These are phyloP conservation scores for Tenodera sinensis DNA, from an alignment of 2,888 invertebrate genomes.

Conservation along the genomic window DNA sequence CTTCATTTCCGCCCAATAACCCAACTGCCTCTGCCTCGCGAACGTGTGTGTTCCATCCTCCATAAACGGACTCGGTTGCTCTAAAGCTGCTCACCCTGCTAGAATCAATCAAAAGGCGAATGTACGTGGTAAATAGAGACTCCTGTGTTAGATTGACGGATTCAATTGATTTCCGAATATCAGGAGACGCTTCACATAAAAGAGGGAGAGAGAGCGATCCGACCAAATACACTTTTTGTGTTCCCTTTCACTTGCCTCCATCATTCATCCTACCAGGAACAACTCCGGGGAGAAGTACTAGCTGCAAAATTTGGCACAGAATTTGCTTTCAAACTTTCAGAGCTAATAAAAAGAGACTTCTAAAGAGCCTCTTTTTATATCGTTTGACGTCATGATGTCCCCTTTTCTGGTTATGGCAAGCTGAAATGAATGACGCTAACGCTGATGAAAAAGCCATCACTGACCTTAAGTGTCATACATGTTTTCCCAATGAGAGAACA, in stretches of 20 bases:
- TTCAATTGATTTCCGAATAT: slow-evolving; percentile 4
- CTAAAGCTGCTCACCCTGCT: neutral
- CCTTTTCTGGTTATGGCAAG: neutral
- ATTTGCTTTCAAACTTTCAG: neutral
- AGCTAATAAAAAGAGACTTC: neutral
- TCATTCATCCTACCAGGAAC: neutral
- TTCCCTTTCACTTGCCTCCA: neutral
- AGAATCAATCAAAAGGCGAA: neutral
- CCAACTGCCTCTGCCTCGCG: too few species aligned
- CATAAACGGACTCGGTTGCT: neutral
- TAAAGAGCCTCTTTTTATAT: neutral
- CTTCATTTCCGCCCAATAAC: neutral
- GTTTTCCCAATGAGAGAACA: neutral
- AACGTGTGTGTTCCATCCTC: neutral
- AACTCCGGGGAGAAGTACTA: neutral
- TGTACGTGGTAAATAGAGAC: neutral
- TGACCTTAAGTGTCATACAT: neutral
- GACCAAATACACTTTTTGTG: neutral
- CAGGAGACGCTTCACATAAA: neutral
- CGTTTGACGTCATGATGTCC: neutral
- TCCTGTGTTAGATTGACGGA: neutral
- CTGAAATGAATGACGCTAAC: neutral
- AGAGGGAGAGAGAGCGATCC: neutral
- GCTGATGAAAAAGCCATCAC: neutral
- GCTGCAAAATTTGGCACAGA: neutral